Conservation (phyloP, 2,888 invertebrate species). For the Graphium colonna region DNA sequence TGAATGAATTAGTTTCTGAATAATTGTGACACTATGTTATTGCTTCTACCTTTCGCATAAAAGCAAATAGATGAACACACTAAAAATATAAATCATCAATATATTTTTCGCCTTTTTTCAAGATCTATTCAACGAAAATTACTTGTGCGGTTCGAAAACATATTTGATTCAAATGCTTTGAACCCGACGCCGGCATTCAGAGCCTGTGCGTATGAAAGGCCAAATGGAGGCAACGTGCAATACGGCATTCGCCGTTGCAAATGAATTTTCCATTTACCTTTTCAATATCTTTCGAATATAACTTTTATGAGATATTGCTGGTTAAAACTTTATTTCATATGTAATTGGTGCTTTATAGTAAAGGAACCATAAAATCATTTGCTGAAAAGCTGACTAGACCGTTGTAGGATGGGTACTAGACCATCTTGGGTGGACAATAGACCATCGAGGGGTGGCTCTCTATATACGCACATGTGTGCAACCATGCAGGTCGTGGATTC, state of each 20-base stretch:
- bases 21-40: neutral
- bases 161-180: conserved; percentile 17
- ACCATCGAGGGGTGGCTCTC: too few species aligned
- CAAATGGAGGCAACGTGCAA: conserved; percentile 8
- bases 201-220: conserved; percentile 10
- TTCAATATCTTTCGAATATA: neutral
- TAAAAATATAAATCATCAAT: neutral
- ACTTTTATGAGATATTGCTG: neutral
- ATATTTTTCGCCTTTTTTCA: conserved; percentile 7
- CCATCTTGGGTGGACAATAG: too few species aligned
- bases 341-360: too few species aligned
- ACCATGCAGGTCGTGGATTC: too few species aligned
- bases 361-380: too few species aligned
- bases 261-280: conserved; percentile 7
- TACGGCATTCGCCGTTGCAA: conserved; percentile 5
- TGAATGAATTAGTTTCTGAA: too few species aligned
- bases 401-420: too few species aligned
- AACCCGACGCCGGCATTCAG: neutral
- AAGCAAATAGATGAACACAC: neutral
- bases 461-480: too few species aligned
- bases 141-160: conserved; percentile 14
- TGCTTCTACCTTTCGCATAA: neutral
- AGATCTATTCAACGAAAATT: conserved; percentile 13
- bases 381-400: too few species aligned
- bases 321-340: too few species aligned